phyloP scores from a whole-genome alignment of 2,113 vertebrate species.

The Labeo rohita region DNA sequence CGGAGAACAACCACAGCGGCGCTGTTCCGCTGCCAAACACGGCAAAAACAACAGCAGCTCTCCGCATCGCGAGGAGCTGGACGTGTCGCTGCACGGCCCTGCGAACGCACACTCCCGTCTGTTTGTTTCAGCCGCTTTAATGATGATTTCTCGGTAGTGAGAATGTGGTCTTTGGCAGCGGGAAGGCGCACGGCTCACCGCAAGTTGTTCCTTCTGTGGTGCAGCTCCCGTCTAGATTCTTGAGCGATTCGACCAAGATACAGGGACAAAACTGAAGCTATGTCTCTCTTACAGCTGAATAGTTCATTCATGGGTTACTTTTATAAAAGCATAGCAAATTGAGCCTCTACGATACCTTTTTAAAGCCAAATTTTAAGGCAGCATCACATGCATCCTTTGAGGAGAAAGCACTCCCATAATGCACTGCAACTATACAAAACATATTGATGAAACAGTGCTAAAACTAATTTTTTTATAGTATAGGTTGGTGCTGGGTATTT shows the following conservation, averaged over 20 bases:
- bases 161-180: constrained; percentile 49
- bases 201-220: neutral
- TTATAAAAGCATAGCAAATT: neutral
- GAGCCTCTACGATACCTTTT: neutral
- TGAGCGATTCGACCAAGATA: neutral
- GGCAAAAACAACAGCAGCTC: constrained; percentile 63
- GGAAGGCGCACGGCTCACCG: neutral
- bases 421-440: neutral
- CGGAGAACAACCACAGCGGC: constrained; percentile 56
- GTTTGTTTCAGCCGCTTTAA: constrained; percentile 44
- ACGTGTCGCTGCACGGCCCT: constrained; percentile 60
- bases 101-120: constrained; percentile 47
- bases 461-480: neutral
- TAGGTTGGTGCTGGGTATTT: neutral
- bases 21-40: constrained; percentile 50
- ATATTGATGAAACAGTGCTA: neutral
- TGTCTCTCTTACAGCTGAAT: neutral
- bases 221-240: neutral
- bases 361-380: neutral
- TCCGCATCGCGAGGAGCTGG: neutral
- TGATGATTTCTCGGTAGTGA: constrained; percentile 50
- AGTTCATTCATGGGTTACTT: neutral
- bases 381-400: neutral
- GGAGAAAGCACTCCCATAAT: neutral
- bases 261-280: neutral